A percentile compares a stretch with the other conserved stretches of the same genome.
Conservation (phyloP, 2,113 vertebrate species). For the Callaeas wilsoni region DNA sequence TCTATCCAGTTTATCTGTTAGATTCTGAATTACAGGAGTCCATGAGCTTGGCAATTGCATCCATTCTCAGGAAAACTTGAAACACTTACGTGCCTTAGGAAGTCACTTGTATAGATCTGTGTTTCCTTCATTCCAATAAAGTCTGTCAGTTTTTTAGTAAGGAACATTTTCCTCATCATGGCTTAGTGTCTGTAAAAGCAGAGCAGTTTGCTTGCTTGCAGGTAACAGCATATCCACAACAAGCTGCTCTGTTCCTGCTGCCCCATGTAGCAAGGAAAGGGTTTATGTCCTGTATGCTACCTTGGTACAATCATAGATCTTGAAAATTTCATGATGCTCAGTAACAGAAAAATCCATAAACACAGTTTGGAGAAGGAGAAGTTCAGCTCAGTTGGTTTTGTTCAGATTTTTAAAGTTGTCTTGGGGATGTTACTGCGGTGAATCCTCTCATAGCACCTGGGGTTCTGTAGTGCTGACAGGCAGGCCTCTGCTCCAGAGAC, state of each 20-base stretch:
- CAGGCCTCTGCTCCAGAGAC: background rate
- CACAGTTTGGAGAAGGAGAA: background rate
- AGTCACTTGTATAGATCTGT: rapidly evolving
- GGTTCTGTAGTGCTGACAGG: background rate
- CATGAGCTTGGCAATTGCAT: background rate
- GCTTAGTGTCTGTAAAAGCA: background rate
- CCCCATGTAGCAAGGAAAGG: background rate
- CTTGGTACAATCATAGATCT: background rate
- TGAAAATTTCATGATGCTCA: background rate
- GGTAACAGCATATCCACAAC: background rate
- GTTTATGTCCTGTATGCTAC: background rate
- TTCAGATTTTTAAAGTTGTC: background rate
- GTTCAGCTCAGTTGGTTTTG: background rate
- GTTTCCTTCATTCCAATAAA: background rate
- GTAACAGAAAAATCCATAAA: background rate
- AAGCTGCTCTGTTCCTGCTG: background rate
- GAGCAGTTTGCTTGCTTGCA: background rate
- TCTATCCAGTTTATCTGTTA: background rate
- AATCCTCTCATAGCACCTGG: background rate
- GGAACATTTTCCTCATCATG: background rate
- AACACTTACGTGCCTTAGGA: background rate
- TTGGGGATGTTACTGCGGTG: background rate
- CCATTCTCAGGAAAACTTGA: background rate
- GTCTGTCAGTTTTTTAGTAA: background rate
- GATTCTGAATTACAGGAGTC: background rate